Evolutionary conservation across 1,140 invertebrate species (phyloP), one percentile per base, ranked within the genome.

Genomic region (Cyphomyrmex costatus): DNA sequence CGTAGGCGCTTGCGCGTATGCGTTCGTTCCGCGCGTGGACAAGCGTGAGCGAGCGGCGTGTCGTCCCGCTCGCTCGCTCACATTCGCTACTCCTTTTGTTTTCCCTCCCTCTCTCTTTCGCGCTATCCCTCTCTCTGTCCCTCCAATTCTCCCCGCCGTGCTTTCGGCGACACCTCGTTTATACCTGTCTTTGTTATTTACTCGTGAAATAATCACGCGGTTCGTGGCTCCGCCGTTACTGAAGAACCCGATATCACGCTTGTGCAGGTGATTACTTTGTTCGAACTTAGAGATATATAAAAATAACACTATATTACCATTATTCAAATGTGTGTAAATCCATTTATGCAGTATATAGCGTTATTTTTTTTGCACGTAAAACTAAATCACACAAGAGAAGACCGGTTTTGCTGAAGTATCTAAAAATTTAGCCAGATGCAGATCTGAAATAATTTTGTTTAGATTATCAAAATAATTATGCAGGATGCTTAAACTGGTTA

Each of bases 1-100:
- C 88, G 86, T 86, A 89, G 71, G 77, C 86, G 76, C 79, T 65
- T 87, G 90, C 86, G 89, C 84, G 87, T 92, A 89, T 86, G 91
- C 65, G 65, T 49, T 68, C 36, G 65, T 24, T 49, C 42, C 42
- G 63, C 36, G 16, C 73, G 82, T 85, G 82, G 71, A 53, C 61
- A 27, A 56, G 33, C 61, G 53, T 68, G 71, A 24, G 74, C 74
- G 33, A 36, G 79, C 24, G 63, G 3, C 14, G 46, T 49, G 71
- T 82, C 68, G 74, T 88, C 79, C 65, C 10, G 42, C 70, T 53
- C 79, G 42, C 61, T 74, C 53, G 56, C 74, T 60, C 60, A 21
- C 68, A 3, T 16, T 56, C 42, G 71, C 73, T 36, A 27, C 60
- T 65, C 19, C 84, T 76, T 83, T 84, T 86, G 53, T 74, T 58